A percentile compares a stretch with the other conserved stretches of the same genome.
These are phyloP conservation scores for Girardinus metallicus DNA, from an alignment of 2,797 vertebrate genomes.

Conservation along the genomic window DNA sequence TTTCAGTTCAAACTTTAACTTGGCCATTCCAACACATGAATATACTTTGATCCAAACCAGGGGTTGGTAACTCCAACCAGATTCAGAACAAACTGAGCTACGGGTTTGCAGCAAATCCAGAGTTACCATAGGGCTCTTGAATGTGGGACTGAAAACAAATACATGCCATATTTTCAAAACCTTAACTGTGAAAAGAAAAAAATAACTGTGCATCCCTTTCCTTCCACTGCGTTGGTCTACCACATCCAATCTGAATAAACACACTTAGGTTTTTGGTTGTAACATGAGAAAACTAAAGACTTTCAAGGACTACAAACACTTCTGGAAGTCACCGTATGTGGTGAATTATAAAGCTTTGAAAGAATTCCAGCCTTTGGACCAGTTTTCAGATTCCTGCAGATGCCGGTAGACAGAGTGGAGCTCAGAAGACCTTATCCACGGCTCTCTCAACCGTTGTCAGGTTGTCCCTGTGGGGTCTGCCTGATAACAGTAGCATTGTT, in stretches of 20 bases:
- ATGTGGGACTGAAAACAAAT: not conserved
- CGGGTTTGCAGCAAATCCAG: not conserved
- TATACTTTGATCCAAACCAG: not conserved
- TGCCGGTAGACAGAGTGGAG: conserved; percentile 59
- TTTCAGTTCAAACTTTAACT: not conserved
- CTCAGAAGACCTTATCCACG: conserved; percentile 69
- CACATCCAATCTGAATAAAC: not conserved
- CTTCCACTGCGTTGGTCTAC: not conserved
- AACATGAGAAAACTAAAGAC: not conserved
- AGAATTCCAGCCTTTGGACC: not conserved
- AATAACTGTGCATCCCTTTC: not conserved
- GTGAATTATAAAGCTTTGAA: not conserved
- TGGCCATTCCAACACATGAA: not conserved
- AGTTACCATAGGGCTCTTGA: not conserved
- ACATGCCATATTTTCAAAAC: not conserved
- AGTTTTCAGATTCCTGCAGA: conserved; percentile 10
- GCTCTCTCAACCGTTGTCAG: conserved; percentile 69
- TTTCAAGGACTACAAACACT: not conserved
- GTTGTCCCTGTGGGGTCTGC: conserved; percentile 64
- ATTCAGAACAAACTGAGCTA: not conserved
- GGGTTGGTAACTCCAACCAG: not conserved
- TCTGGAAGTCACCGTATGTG: not conserved
- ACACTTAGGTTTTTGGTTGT: not conserved
- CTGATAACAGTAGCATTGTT: conserved; percentile 69
- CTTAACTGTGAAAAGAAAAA: not conserved